phyloP scores from a whole-genome alignment of 1,140 invertebrate species.

The Drosophila quadrilineata region DNA sequence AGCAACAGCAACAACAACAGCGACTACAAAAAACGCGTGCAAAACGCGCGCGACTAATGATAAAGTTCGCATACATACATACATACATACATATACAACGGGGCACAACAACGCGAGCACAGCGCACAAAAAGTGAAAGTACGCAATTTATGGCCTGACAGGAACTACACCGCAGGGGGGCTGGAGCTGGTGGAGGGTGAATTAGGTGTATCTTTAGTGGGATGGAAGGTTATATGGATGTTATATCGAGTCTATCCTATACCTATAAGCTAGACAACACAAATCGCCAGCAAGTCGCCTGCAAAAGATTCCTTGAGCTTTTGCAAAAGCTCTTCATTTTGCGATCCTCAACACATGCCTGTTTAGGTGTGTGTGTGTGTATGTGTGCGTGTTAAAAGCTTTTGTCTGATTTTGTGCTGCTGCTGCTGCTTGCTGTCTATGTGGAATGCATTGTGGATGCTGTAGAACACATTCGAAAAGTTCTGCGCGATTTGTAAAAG shows the following conservation, averaged over 20 bases:
- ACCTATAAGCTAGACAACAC: no score
- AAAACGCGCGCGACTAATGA: constrained; percentile 41
- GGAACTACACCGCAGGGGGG: constrained; percentile 10
- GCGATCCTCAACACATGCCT: no score
- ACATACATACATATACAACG: constrained; percentile 12
- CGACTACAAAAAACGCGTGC: constrained; percentile 21
- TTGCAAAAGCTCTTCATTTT: no score
- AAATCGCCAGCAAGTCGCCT: background rate
- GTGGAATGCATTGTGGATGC: no score
- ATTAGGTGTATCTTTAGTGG: background rate
- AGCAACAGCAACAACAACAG: constrained; percentile 8
- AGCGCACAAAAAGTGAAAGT: constrained; percentile 42
- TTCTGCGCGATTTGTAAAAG: no score
- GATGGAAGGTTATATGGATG: background rate
- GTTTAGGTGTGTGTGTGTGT: no score
- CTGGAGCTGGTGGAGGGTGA: background rate
- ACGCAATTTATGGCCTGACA: constrained; percentile 41
- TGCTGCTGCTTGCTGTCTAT: no score
- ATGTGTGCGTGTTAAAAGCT: no score
- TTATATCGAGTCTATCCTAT: no score
- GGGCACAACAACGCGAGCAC: constrained; percentile 16
- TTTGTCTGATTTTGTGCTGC: no score
- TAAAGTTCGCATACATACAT: constrained; percentile 27
- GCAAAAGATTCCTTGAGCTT: background rate
- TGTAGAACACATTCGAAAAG: no score